Evolutionary conservation across 2,888 invertebrate species (phyloP), one percentile per base, ranked within the genome.

Genomic region (Ormyrus pomaceus): DNA sequence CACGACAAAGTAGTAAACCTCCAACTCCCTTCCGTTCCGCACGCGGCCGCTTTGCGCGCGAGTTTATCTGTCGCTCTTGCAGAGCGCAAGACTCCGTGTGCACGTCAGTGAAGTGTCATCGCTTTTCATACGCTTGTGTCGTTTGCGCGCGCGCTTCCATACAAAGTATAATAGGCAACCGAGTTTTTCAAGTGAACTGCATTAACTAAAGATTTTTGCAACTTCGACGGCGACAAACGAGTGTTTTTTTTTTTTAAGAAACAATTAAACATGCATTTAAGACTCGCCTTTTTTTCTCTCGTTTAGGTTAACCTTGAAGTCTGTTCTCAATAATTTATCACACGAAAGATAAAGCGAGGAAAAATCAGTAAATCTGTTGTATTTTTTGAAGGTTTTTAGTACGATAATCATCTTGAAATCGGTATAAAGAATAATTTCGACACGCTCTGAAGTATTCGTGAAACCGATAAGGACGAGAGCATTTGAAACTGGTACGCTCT

Each of bases 251-350:
- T 34, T 34, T 34, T 34, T 34, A 34, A 3, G 34, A 34, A 34
- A 34, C 34, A 34, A 34, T 34, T 34, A 53, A 10, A 48, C 34
- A 61, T 68, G 51, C n/a, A 58, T 56, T 62, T 8, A 51, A 56
- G 55, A 51, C n/a, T 65, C 13, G n/a, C 61, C 48, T 11, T 72
- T 68, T 48, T 55, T 61, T 13, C 48, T 46, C 34, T 34, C 34
- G 46, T 13, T 34, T 11, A 66, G 55, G 45, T 77, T 77, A 77
- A 61, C 66, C 72, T 72, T 78, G 78, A 68, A 72, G 53, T 53
- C 50, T 7, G 19, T 34, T 70, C 51, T 6, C 61, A 50, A 19
- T 13, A 56, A 34, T 6, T 64, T 48, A 55, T 73, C 50, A 62
- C 51, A 45, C 45, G 59, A 0, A 10, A 71, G 50, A 68, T 75